These are phyloP conservation scores for Dasysyrphus tricinctus DNA, from an alignment of 2,888 invertebrate genomes.

Conservation along the genomic window DNA sequence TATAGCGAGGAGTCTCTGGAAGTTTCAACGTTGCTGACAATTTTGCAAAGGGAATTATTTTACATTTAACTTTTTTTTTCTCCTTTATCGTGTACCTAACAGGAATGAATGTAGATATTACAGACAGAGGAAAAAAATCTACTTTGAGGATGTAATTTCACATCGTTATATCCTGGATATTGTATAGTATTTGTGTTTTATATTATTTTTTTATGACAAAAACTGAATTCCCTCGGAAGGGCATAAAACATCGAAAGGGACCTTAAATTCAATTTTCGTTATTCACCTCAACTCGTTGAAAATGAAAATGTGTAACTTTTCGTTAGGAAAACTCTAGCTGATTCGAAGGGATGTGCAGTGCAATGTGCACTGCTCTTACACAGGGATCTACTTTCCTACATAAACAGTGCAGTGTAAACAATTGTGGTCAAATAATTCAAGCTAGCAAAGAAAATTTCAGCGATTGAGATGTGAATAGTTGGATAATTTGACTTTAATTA, in stretches of 20 bases:
- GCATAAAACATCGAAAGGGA: slow-evolving; percentile 42
- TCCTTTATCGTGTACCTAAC: background rate
- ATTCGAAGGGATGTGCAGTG: slow-evolving; percentile 25
- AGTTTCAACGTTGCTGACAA: slow-evolving; percentile 22
- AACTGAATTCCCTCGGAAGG: slow-evolving; percentile 51
- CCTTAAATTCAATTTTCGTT: slow-evolving; percentile 64
- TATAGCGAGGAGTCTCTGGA: background rate
- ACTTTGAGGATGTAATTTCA: slow-evolving; percentile 58
- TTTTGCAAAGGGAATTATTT: slow-evolving; percentile 46
- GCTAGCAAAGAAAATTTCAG: too few relatives aligned
- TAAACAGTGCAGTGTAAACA: background rate
- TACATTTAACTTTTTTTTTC: background rate
- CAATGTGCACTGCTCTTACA: slow-evolving; percentile 17
- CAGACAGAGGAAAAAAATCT: background rate
- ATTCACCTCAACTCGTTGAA: slow-evolving; percentile 11
- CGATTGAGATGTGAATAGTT: too few relatives aligned
- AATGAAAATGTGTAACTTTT: slow-evolving; percentile 10
- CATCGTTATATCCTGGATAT: slow-evolving; percentile 60
- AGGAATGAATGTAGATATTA: background rate
- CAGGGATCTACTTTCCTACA: background rate
- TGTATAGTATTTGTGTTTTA: slow-evolving; percentile 18
- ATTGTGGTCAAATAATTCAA: background rate
- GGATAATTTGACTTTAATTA: too few relatives aligned
- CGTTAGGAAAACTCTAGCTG: background rate
- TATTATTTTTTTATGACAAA: slow-evolving; percentile 20